These are phyloP conservation scores for Cataglyphis altisquamis DNA, from an alignment of 2,888 invertebrate genomes.

Conservation along the genomic window DNA sequence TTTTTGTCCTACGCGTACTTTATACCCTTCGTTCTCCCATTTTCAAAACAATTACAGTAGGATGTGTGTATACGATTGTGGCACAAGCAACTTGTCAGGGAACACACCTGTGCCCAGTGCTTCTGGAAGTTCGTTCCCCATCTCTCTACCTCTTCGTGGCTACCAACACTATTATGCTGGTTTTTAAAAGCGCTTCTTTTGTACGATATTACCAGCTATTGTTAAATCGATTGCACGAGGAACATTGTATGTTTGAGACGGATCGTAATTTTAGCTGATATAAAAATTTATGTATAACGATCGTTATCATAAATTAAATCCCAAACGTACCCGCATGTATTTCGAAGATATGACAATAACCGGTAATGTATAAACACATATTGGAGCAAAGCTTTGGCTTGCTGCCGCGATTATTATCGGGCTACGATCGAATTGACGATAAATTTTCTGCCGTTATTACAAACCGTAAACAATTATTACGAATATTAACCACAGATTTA, in stretches of 20 bases:
- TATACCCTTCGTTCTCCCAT: slow-evolving; percentile 60
- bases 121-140: slow-evolving; percentile 67
- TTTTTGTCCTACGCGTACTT: slow-evolving; percentile 54
- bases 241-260: background rate
- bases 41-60: slow-evolving; percentile 81
- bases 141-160: slow-evolving; percentile 58
- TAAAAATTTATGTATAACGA: background rate
- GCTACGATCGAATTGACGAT: slow-evolving; percentile 63
- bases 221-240: slow-evolving; percentile 45
- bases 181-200: slow-evolving; percentile 56
- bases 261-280: slow-evolving; percentile 1
- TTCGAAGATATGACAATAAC: slow-evolving; percentile 48
- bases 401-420: slow-evolving; percentile 57
- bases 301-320: slow-evolving; percentile 43
- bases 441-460: slow-evolving; percentile 67
- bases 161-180: slow-evolving; percentile 62
- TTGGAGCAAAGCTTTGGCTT: slow-evolving; percentile 58
- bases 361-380: slow-evolving; percentile 64
- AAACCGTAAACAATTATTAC: slow-evolving; percentile 60
- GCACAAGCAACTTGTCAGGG: slow-evolving; percentile 78
- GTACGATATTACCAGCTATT: slow-evolving; percentile 52
- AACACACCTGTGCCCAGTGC: slow-evolving; percentile 74
- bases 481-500: background rate
- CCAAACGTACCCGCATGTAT: slow-evolving; percentile 60
- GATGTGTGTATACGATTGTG: slow-evolving; percentile 76